Percentiles rank a stretch among this genome's conserved stretches.
Evolutionary conservation across 2,888 invertebrate species (phyloP).

Genomic region (Agapetus fuscipes): DNA sequence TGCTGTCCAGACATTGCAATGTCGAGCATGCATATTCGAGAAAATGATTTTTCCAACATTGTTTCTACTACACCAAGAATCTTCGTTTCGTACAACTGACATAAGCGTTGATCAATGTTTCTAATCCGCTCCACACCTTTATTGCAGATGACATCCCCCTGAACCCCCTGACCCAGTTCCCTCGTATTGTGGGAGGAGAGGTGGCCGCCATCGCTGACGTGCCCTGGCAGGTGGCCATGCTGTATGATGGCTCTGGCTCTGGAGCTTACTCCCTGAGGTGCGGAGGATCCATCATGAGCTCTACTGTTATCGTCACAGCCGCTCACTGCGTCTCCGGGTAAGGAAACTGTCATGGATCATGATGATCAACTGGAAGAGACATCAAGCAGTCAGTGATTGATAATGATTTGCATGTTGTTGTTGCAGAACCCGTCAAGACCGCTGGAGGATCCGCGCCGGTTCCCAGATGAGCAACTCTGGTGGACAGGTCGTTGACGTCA

Average conservation of each 20-base stretch:
- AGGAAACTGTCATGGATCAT: no score
- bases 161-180: no score
- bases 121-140: no score
- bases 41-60: no score
- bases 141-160: no score
- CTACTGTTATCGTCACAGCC: constrained; percentile 32
- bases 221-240: constrained; percentile 37
- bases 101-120: no score
- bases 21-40: no score
- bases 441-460: constrained; percentile 16
- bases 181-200: constrained; percentile 40
- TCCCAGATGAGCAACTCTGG: constrained; percentile 29
- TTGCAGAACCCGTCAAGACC: constrained; percentile 7
- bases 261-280: constrained; percentile 5
- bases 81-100: no score
- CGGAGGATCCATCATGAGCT: constrained; percentile 26
- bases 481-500: constrained; percentile 30
- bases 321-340: constrained; percentile 31
- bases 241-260: constrained; percentile 23
- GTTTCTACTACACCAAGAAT: no score
- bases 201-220: constrained; percentile 34
- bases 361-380: background rate
- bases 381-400: no score
- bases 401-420: no score
- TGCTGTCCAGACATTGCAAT: no score